These are phyloP conservation scores for Polypterus senegalus DNA, from an alignment of 2,113 vertebrate species.

Conservation along the genomic window DNA sequence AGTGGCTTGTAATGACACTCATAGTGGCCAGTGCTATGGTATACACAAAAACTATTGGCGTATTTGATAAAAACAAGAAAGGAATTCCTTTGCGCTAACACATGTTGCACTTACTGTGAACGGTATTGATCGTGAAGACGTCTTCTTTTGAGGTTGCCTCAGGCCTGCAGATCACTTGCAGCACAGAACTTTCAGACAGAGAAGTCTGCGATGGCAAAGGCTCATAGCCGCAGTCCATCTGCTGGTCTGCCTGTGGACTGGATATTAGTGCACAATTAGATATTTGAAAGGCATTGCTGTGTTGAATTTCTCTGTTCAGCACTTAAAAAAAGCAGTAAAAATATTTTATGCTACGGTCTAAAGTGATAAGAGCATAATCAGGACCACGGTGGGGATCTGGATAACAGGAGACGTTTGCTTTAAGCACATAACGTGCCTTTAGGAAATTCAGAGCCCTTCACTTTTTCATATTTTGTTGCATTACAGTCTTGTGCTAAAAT, in stretches of 20 bases:
- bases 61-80: too few relatives aligned
- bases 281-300: constrained; percentile 13
- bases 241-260: constrained; percentile 83
- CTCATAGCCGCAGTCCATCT: constrained; percentile 84
- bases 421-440: too few relatives aligned
- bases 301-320: constrained; percentile 28
- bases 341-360: constrained; percentile 37
- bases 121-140: constrained; percentile 58
- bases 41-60: too few relatives aligned
- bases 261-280: constrained; percentile 23
- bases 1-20: too few relatives aligned
- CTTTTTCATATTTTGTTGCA: too few relatives aligned
- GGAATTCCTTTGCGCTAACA: too few relatives aligned
- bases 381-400: too few relatives aligned
- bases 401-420: too few relatives aligned
- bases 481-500: too few relatives aligned
- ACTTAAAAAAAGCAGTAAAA: constrained; percentile 38
- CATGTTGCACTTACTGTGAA: constrained; percentile 46
- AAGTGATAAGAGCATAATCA: neutral
- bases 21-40: too few relatives aligned
- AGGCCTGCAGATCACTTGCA: constrained; percentile 91
- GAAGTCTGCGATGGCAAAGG: constrained; percentile 70
- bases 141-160: constrained; percentile 71
- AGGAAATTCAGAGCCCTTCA: too few relatives aligned
- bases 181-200: constrained; percentile 86